A percentile compares a stretch with the other conserved stretches of the same genome.
phyloP scores from a whole-genome alignment of 2,797 vertebrate species.

The Acanthornis magna region DNA sequence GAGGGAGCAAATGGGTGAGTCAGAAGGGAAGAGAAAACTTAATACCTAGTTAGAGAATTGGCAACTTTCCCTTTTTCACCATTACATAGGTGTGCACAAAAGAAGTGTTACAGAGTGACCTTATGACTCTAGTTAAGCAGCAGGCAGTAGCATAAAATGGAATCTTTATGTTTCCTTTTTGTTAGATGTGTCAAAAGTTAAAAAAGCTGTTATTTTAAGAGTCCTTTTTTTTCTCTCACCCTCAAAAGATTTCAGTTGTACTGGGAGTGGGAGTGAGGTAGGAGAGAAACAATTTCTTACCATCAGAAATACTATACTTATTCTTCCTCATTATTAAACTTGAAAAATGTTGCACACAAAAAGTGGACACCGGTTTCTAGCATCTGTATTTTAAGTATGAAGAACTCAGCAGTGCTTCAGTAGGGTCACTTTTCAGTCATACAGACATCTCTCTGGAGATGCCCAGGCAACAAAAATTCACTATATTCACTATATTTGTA shows the following conservation, averaged over 20 bases:
- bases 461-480: neutral
- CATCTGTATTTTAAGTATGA: conserved; percentile 5
- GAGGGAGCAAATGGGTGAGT: neutral
- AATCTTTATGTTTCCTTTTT: neutral
- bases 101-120: neutral
- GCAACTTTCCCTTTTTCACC: neutral
- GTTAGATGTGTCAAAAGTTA: neutral
- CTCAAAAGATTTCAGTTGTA: neutral
- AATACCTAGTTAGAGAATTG: neutral
- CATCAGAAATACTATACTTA: neutral
- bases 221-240: neutral
- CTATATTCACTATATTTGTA: neutral
- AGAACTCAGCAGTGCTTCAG: conserved; percentile 3
- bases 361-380: conserved; percentile 12
- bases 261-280: neutral
- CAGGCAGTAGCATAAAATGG: conserved; percentile 6
- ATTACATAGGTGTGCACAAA: neutral
- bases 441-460: conserved; percentile 11
- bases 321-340: conserved; percentile 47
- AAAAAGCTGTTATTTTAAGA: conserved; percentile 32
- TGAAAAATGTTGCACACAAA: conserved; percentile 34
- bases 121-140: conserved; percentile 22
- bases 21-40: neutral
- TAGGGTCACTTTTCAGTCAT: conserved; percentile 32
- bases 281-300: neutral